phyloP scores from a whole-genome alignment of 2,888 invertebrate species.

The Trissolcus brochymenae region DNA sequence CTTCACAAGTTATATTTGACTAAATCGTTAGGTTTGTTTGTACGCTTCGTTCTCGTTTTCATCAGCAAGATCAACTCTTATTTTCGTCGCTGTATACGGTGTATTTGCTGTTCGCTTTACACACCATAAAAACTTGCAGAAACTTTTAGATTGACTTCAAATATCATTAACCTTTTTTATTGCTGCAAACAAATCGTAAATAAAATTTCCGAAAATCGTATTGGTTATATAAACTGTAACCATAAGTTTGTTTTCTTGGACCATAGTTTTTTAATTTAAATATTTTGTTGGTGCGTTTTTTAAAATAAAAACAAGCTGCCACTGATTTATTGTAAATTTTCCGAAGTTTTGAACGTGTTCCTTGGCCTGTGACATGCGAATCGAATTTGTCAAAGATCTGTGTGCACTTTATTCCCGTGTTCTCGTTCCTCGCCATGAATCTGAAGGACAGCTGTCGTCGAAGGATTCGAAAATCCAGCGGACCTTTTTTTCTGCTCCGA shows the following conservation, averaged over 20 bases:
- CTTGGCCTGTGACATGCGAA: conserved; percentile 71
- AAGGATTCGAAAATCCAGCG: conserved; percentile 38
- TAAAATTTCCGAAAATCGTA: background rate
- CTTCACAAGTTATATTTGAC: conserved; percentile 18
- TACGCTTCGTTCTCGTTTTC: conserved; percentile 27
- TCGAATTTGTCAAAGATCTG: conserved; percentile 73
- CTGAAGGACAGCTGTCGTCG: conserved; percentile 53
- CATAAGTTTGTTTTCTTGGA: no score
- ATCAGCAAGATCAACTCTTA: conserved; percentile 32
- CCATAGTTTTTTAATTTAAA: no score
- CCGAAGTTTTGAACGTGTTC: conserved; percentile 68
- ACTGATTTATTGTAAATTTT: conserved; percentile 65
- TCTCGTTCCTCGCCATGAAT: conserved; percentile 47
- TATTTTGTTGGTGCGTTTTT: no score
- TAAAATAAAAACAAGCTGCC: background rate
- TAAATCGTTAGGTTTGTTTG: conserved; percentile 37
- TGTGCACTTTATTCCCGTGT: conserved; percentile 58
- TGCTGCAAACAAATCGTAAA: conserved; percentile 28
- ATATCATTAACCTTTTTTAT: conserved; percentile 32
- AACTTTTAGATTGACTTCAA: conserved; percentile 37
- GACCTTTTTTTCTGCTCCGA: conserved; percentile 24
- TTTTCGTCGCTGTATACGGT: conserved; percentile 15
- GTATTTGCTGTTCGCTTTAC: conserved; percentile 44
- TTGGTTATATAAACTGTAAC: no score
- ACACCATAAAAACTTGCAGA: conserved; percentile 34